These are phyloP conservation scores for Mus pahari DNA, from an alignment of 2,113 vertebrate genomes.

Conservation along the genomic window DNA sequence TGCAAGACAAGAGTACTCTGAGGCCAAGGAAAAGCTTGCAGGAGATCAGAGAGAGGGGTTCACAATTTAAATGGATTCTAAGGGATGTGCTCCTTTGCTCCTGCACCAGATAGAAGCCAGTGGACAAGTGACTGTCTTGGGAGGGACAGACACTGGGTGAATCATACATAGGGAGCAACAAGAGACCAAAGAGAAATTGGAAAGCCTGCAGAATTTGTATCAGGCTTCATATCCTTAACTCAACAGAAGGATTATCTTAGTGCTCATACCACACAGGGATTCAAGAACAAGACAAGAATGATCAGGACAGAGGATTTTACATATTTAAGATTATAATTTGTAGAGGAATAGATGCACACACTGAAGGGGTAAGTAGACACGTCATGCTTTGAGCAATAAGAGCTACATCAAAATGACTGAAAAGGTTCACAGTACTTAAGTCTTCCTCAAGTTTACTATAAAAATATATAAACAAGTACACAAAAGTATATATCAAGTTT, in stretches of 20 bases:
- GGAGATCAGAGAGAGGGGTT: neutral
- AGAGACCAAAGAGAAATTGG: neutral
- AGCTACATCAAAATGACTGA: neutral
- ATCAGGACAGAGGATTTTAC: neutral
- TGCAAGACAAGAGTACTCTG: neutral
- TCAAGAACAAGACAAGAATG: neutral
- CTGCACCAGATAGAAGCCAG: neutral
- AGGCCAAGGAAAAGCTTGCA: neutral
- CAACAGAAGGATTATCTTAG: neutral
- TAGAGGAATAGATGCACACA: neutral
- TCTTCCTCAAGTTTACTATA: neutral
- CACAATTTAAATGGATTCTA: neutral
- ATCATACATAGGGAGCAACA: neutral
- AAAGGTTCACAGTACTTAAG: slow-evolving; percentile 21
- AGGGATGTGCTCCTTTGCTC: neutral
- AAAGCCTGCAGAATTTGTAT: neutral
- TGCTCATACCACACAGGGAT: neutral
- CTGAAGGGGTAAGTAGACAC: neutral
- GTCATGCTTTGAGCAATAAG: neutral
- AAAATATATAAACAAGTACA: neutral
- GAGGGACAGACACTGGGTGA: neutral
- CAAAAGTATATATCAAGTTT: slow-evolving; percentile 20
- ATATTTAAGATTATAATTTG: neutral
- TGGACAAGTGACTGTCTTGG: fast-evolving
- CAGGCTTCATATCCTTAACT: neutral